phyloP scores from a whole-genome alignment of 2,113 vertebrate species.

The Mionectes macconnelli region DNA sequence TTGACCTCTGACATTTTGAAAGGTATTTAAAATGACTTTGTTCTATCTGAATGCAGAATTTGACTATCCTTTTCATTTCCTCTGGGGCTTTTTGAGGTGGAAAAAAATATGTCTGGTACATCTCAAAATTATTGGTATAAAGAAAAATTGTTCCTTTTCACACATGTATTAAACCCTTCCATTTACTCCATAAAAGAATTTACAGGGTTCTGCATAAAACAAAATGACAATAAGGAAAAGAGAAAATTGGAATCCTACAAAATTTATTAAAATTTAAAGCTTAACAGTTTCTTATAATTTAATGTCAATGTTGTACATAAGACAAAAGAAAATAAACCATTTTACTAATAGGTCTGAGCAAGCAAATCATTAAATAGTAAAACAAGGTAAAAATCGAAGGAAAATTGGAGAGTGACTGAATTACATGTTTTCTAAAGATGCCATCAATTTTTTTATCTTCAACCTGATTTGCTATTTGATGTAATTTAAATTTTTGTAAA shows the following conservation, averaged over 20 bases:
- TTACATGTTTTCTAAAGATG: not conserved
- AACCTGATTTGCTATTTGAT: not conserved
- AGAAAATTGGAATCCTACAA: not conserved
- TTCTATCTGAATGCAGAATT: not conserved
- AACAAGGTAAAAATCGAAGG: not conserved
- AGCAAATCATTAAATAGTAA: not conserved
- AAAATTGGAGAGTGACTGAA: not conserved
- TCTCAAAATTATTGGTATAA: not conserved
- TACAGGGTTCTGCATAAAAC: not conserved
- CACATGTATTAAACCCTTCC: not conserved
- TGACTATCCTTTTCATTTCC: not conserved
- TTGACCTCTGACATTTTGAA: not conserved
- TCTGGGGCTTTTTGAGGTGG: fast-evolving
- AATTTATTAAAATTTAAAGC: not conserved
- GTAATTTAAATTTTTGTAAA: not conserved
- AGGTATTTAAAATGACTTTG: not conserved
- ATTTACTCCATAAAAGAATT: not conserved
- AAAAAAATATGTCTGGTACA: not conserved
- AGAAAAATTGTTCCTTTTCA: not conserved
- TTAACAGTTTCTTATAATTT: not conserved
- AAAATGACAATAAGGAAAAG: not conserved
- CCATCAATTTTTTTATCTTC: not conserved
- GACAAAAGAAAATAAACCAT: not conserved
- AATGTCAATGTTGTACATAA: not conserved
- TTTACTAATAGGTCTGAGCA: not conserved